Evolutionary conservation across 2,888 invertebrate genomes (phyloP), one percentile per base, ranked within the genome.

Genomic region (Calliopum simillimum): DNA sequence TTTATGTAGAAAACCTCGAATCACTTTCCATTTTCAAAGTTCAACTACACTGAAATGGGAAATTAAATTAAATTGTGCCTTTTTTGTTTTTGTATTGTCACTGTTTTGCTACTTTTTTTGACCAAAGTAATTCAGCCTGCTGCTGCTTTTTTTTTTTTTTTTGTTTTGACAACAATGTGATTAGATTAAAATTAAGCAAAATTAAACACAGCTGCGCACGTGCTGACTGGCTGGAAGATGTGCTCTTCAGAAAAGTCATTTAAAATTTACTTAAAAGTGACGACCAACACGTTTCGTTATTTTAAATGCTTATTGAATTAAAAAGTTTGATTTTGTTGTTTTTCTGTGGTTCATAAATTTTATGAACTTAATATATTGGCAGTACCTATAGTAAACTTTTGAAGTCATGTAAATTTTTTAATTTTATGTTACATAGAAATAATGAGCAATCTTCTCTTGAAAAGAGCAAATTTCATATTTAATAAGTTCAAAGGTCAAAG

Each of bases 81-180:
- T 58, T 47, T 46, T 14, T n/a, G 23, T 47, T 21, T 49, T 43
- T n/a, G 21, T 25, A 4, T 58, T 63, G 62, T 55, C 16, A 19
- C 43, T 59, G 11, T 56, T 33, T 33, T 33, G 33, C 33, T 8
- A 33, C 33, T 33, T 33, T 6, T 33, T 5, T 1, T 8, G 33
- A 8, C 33, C 33, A 8, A 33, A 33, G 5, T 8, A 1, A 33
- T 33, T 33, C 33, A 33, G 33, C 33, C 33, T 64, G 47, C 13
- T 68, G 33, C 46, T 46, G 59, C 44, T 44, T n/a, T 19, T 69
- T 63, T 69, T 53, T 69, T 71, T 70, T 53, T 68, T 55, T 69
- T 75, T 76, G 72, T 74, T 75, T 69, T 76, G 75, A 73, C 71
- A 76, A 76, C 71, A 75, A 73, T 70, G 62, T 51, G 71, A 76